A percentile compares a stretch with the other conserved stretches of the same genome.
Evolutionary conservation across 2,113 vertebrate species (phyloP).

Genomic region (Chionomys nivalis): DNA sequence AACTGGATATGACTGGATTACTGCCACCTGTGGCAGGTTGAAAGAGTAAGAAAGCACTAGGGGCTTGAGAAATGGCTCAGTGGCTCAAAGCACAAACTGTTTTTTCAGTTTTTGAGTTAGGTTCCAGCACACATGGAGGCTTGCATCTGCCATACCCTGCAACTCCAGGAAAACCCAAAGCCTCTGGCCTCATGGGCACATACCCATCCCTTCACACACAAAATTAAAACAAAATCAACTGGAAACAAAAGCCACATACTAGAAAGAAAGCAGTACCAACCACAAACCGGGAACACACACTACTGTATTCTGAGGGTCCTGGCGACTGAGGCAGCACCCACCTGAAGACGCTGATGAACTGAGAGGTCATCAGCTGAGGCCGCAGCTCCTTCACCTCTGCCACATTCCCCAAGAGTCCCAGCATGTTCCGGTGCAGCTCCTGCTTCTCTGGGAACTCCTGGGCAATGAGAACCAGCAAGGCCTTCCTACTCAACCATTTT

Average conservation of each 20-base stretch:
- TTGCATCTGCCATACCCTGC: not conserved
- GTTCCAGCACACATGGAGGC: not conserved
- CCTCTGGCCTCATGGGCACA: not conserved
- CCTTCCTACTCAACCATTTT: not conserved
- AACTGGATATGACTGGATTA: not conserved
- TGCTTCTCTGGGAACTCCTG: conserved; percentile 99
- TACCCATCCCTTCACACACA: not conserved
- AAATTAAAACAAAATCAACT: not conserved
- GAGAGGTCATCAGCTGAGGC: conserved; percentile 95
- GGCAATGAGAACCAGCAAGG: not conserved
- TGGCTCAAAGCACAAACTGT: not conserved
- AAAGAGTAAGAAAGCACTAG: not conserved
- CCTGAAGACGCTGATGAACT: conserved; percentile 98
- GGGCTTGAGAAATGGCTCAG: not conserved
- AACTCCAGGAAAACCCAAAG: not conserved
- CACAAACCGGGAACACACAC: not conserved
- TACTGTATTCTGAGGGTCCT: not conserved
- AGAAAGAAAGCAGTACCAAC: not conserved
- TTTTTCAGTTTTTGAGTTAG: too few species aligned
- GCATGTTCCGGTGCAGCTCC: conserved; percentile 98
- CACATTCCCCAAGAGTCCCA: conserved; percentile 97
- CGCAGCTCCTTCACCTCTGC: conserved; percentile 95
- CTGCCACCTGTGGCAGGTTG: not conserved
- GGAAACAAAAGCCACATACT: not conserved
- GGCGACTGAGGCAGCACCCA: conserved; percentile 70